Evolutionary conservation across 2,888 invertebrate genomes (phyloP), one percentile per base, ranked within the genome.

Genomic region (Seira sanloemensis): DNA sequence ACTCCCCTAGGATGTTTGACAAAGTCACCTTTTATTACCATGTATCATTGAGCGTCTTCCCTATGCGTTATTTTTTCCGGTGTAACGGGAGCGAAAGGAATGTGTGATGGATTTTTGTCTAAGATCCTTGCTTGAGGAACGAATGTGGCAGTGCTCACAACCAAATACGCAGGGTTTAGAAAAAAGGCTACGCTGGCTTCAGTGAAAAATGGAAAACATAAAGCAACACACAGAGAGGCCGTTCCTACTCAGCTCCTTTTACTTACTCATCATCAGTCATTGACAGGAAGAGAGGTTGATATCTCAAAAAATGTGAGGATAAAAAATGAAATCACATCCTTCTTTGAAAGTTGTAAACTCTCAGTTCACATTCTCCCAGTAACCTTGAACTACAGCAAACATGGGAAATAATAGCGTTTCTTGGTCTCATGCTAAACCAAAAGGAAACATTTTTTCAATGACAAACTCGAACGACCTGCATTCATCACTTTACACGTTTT

Each of bases 401-500:
- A 37, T 37, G 4, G 12, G 37, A 37, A 37, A 37, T 37, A 37
- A 37, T 50, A 16, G 37, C 37, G 12, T 37, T 37, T 37, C 37
- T 12, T 37, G n/a, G 37, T 37, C 37, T 37, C 4, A 37, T 4
- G 37, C 37, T 37, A 12, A 37, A 37, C 37, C 4, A 37, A 37
- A 37, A n/a, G n/a, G n/a, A n/a, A n/a, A n/a, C n/a, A n/a, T n/a
- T n/a, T n/a, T n/a, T n/a, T n/a, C n/a, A n/a, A n/a, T n/a, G 12
- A 37, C 12, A 37, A 37, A 37, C 37, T 46, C 2, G 46, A 18
- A 21, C 27, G 18, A 0, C 26, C 18, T 24, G 21, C 18, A 50
- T 54, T 72, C 21, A 71, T 46, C 69, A 72, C 24, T 72, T 72
- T 72, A 72, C 72, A 73, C 73, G 62, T 73, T 73, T 58, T 62